phyloP scores from a whole-genome alignment of 2,797 vertebrate genomes.

The Danio choprae region DNA sequence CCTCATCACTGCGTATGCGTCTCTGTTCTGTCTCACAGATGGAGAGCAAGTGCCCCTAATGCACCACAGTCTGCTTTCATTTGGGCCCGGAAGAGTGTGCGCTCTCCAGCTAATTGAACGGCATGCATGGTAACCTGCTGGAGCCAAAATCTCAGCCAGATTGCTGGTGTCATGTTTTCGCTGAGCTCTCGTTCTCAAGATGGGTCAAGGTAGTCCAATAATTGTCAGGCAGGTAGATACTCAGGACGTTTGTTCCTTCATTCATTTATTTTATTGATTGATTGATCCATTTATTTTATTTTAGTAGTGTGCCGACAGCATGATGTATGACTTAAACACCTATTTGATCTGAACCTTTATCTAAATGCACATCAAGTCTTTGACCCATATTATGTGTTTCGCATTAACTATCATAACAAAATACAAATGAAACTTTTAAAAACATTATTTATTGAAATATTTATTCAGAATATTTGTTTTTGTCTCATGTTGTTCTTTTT shows the following conservation, averaged over 20 bases:
- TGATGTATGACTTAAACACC: no score
- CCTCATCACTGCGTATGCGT: constrained; percentile 60
- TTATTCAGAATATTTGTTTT: no score
- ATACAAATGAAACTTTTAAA: no score
- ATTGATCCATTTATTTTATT: no score
- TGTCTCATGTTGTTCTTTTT: no score
- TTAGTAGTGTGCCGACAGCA: no score
- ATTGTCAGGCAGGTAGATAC: not conserved
- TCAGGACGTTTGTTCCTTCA: not conserved
- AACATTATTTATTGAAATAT: no score
- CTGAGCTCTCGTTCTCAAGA: constrained; percentile 23
- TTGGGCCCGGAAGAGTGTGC: constrained; percentile 53
- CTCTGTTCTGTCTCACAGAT: constrained; percentile 66
- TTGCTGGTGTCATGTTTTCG: constrained; percentile 50
- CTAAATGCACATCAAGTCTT: no score
- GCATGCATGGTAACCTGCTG: constrained; percentile 55
- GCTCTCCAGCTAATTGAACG: constrained; percentile 61
- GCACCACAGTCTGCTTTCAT: constrained; percentile 64
- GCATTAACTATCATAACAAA: no score
- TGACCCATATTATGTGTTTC: no score
- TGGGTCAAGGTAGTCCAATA: not conserved
- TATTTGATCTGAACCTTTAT: no score
- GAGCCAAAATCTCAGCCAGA: constrained; percentile 50
- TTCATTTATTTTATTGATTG: no score
- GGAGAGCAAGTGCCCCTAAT: constrained; percentile 59